Evolutionary conservation across 2,797 vertebrate species (phyloP).

Genomic region (Amblyraja radiata): DNA sequence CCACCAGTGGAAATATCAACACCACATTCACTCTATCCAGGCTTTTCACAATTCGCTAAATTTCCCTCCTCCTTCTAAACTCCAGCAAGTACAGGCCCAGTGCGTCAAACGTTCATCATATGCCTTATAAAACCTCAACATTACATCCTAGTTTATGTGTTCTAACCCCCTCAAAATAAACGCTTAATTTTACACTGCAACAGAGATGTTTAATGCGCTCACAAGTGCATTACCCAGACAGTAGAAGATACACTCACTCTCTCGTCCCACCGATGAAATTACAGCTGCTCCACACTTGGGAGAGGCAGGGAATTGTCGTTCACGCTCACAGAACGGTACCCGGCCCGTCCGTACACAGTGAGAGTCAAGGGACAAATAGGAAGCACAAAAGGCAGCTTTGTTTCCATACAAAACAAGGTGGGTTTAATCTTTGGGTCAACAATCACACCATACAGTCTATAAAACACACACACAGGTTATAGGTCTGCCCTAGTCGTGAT

Average conservation of each 20-base stretch:
- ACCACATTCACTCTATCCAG: too few relatives aligned
- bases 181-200: not conserved
- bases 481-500: not conserved
- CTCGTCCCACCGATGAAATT: not conserved
- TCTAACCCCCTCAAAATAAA: too few relatives aligned
- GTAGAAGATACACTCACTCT: not conserved
- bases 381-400: not conserved
- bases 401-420: conserved; percentile 8
- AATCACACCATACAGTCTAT: not conserved
- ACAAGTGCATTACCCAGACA: not conserved
- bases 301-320: not conserved
- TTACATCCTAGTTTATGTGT: too few relatives aligned
- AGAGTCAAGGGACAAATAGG: not conserved
- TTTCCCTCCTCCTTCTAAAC: too few relatives aligned
- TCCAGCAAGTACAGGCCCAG: too few relatives aligned
- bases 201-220: not conserved
- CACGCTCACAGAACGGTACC: not conserved
- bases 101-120: too few relatives aligned
- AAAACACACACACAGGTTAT: not conserved
- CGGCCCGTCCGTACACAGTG: not conserved
- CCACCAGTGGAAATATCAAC: too few relatives aligned
- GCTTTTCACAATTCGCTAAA: too few relatives aligned
- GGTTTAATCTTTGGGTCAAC: conserved; percentile 23
- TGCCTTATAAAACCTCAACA: too few relatives aligned
- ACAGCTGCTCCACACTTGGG: not conserved